These are phyloP conservation scores for Amitus sp. DNA, from an alignment of 2,888 invertebrate genomes.

Conservation along the genomic window DNA sequence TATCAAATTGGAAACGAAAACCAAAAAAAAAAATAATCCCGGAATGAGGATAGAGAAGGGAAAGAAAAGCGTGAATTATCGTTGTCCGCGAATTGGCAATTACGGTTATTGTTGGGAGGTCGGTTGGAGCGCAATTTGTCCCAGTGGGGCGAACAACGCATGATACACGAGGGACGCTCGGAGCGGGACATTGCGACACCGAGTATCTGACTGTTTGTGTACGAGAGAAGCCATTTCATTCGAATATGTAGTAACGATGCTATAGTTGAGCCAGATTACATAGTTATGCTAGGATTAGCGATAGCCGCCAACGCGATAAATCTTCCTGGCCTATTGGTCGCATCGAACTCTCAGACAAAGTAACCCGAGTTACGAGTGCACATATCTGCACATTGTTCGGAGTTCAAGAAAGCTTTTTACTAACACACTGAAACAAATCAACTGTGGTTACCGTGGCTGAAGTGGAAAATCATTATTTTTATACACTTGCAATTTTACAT, in stretches of 20 bases:
- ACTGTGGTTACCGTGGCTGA: too few species aligned
- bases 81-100: constrained; percentile 57
- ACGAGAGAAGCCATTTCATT: constrained; percentile 1
- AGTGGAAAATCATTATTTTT: too few species aligned
- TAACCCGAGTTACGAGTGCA: constrained; percentile 1
- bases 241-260: constrained; percentile 37
- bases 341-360: constrained; percentile 15
- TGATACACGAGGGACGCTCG: constrained; percentile 27
- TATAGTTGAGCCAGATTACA: constrained; percentile 46
- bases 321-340: constrained; percentile 12
- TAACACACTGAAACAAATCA: too few species aligned
- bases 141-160: constrained; percentile 49
- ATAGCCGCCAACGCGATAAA: constrained; percentile 22
- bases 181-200: constrained; percentile 18
- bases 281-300: constrained; percentile 42
- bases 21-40: too few species aligned
- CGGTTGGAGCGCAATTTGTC: constrained; percentile 49
- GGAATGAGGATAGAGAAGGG: constrained; percentile 8
- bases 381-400: constrained; percentile 3
- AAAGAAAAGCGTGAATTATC: constrained; percentile 48
- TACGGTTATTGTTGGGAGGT: constrained; percentile 55
- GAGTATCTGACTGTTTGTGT: neutral
- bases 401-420: constrained; percentile 4
- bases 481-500: too few species aligned
- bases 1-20: too few species aligned